Evolutionary conservation across 2,888 invertebrate species (phyloP).

Genomic region (Cactoblastis cactorum): DNA sequence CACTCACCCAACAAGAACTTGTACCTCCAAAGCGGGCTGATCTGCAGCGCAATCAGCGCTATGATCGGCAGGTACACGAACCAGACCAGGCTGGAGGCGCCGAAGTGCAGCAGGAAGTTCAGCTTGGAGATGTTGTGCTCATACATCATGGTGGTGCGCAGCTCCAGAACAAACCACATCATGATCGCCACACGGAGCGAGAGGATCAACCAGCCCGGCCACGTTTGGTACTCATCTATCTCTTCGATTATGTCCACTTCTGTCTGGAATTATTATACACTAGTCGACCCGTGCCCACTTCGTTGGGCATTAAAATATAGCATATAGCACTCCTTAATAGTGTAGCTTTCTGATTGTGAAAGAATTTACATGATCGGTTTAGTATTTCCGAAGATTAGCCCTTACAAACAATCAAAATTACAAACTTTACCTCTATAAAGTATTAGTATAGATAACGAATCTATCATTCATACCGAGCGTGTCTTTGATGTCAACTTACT

Average conservation of each 20-base stretch:
- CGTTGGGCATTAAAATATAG: too few relatives aligned
- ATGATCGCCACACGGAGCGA: conserved; percentile 91
- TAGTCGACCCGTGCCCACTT: too few relatives aligned
- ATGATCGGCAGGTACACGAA: conserved; percentile 97
- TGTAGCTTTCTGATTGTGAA: too few relatives aligned
- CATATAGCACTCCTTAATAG: too few relatives aligned
- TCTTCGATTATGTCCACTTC: conserved; percentile 98
- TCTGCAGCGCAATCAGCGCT: conserved; percentile 94
- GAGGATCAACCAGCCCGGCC: conserved; percentile 97
- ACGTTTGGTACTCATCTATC: conserved; percentile 97
- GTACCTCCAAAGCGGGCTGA: conserved; percentile 96
- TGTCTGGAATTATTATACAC: conserved; percentile 80
- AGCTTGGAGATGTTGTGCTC: conserved; percentile 83
- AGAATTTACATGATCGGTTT: too few relatives aligned
- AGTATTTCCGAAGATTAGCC: too few relatives aligned
- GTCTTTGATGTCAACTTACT: too few relatives aligned
- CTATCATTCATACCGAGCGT: too few relatives aligned
- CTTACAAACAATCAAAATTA: too few relatives aligned
- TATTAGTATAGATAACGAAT: too few relatives aligned
- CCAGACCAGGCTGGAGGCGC: conserved; percentile 98
- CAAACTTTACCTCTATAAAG: too few relatives aligned
- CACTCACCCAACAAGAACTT: conserved; percentile 92
- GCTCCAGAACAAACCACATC: conserved; percentile 91
- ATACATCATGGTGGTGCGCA: conserved; percentile 77
- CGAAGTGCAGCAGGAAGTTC: conserved; percentile 96